Base-by-base conservation (phyloP, 2,113 vertebrate species). In the Saccopteryx leptura region DNA sequence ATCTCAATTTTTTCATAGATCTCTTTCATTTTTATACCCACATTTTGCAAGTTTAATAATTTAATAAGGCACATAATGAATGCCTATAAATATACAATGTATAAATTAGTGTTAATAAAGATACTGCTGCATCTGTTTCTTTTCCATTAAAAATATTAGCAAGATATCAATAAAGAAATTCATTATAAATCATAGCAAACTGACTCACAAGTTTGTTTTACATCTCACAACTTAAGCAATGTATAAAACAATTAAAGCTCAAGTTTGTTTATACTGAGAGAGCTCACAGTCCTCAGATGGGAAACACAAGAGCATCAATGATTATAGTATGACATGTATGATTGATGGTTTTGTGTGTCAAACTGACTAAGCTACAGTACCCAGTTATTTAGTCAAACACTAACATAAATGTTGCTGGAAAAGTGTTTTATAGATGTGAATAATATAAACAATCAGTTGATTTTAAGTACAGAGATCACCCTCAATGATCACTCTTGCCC, bases 131-230 rank as follows among this genome's bases (percentile, higher is more conserved):
- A 12, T n/a, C 31, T 81, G 23, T 92, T 92, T 81, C 76, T 24
- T 28, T 69, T 92, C 52, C 61, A 4, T 84, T 93, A 79, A 89
- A 91, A 93, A 46, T 39, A 85, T 85, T 58, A 79, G 31, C 23
- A 80, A 79, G 18, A 24, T 76, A 61, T 33, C n/a, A 88, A 19
- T 61, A 24, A 33, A 88, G 21, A 69, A n/a, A 4, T 90, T 85
- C 50, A 79, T 80, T 85, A 65, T 65, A 88, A 76, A 63, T 93
- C 33, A 95, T 65, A 19, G 56, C 56, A 90, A 90, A 85, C 0
- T 39, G 12, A 72, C 33, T 65, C 78, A 81, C 8, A 23, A 60
- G 39, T 79, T 79, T 83, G 39, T 39, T 39, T 39, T 39, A 39
- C 19, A 33, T 19, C 85, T 89, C 19, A 95, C 17, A 92, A 71